These are phyloP conservation scores for Oenanthe oenanthe DNA, from an alignment of 2,113 vertebrate species.

Conservation along the genomic window DNA sequence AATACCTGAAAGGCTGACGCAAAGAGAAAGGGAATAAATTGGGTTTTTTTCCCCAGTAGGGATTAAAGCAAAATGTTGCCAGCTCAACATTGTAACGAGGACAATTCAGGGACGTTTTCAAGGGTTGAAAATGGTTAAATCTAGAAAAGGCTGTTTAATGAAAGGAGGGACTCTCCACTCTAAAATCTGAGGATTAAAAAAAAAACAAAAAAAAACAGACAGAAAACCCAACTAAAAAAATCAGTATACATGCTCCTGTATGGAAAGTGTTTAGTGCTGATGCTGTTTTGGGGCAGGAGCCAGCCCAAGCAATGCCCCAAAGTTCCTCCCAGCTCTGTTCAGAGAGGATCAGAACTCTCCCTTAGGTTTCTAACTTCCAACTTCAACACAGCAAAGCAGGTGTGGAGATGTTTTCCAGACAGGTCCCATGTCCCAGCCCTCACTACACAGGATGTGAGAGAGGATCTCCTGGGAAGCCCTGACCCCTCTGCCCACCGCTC, in stretches of 20 bases:
- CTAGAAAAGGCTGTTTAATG: background rate
- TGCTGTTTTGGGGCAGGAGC: background rate
- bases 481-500: background rate
- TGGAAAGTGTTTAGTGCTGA: background rate
- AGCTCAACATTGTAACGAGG: background rate
- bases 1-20: background rate
- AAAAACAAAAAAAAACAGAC: too few relatives aligned
- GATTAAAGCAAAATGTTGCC: background rate
- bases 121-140: background rate
- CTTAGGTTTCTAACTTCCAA: background rate
- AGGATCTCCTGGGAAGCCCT: background rate
- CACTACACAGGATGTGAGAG: accelerated
- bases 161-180: background rate
- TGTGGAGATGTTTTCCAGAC: background rate
- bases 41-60: background rate
- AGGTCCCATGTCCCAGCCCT: background rate
- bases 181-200: background rate
- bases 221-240: too few relatives aligned
- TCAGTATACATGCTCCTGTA: background rate
- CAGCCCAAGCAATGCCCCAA: background rate
- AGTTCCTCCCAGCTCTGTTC: background rate
- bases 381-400: background rate
- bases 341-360: background rate
- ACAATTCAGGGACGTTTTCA: background rate
- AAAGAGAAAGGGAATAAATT: background rate